These are phyloP conservation scores for Sesamia inferens DNA, from an alignment of 2,888 invertebrate species.

Conservation along the genomic window DNA sequence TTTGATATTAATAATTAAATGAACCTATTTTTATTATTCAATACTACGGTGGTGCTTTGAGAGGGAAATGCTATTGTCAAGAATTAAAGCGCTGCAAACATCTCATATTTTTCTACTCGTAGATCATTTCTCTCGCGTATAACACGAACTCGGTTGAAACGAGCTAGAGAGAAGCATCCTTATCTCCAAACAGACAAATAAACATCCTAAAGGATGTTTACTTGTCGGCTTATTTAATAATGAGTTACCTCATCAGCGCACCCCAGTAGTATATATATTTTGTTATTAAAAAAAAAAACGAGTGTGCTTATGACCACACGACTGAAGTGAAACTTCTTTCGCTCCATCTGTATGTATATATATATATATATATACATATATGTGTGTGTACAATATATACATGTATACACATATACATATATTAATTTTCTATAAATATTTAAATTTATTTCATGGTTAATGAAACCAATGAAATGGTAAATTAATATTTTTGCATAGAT, in stretches of 20 bases:
- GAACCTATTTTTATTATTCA: slow-evolving; percentile 33
- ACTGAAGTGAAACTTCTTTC: no score
- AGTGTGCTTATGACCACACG: no score
- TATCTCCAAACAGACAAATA: neutral
- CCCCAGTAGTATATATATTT: slow-evolving; percentile 9
- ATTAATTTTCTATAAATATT: no score
- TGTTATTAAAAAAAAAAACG: slow-evolving; percentile 18
- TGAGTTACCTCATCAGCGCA: slow-evolving; percentile 8
- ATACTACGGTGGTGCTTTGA: slow-evolving; percentile 12
- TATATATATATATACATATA: no score
- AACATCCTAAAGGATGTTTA: slow-evolving; percentile 21
- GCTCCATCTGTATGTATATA: no score
- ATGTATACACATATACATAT: no score
- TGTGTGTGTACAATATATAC: no score
- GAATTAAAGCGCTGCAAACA: slow-evolving; percentile 19
- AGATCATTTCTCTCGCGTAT: slow-evolving; percentile 19
- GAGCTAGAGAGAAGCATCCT: slow-evolving; percentile 26
- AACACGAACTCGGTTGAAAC: slow-evolving; percentile 10
- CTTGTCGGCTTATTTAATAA: slow-evolving; percentile 23
- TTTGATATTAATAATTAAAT: slow-evolving; percentile 45
- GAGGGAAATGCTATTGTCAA: slow-evolving; percentile 22
- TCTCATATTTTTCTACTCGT: slow-evolving; percentile 21
- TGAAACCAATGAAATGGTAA: no score
- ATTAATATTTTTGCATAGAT: no score
- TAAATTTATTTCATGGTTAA: no score